Percentiles rank a stretch among this genome's conserved stretches.
phyloP scores from a whole-genome alignment of 2,888 invertebrate species.

The Agriopis marginaria region DNA sequence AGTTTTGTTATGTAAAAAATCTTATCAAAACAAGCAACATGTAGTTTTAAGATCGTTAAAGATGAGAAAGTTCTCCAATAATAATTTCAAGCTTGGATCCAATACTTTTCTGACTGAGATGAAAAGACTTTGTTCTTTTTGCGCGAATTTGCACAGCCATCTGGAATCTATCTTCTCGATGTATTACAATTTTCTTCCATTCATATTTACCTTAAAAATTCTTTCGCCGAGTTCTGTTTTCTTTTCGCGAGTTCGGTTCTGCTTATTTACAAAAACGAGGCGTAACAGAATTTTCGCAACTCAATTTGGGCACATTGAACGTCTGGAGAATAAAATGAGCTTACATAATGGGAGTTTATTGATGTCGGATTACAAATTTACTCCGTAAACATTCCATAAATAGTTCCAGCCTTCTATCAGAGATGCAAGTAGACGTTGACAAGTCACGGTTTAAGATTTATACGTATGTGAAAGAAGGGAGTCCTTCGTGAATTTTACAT shows the following conservation, averaged over 20 bases:
- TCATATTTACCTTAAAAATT: slow-evolving; percentile 65
- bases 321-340: slow-evolving; percentile 66
- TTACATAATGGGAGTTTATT: slow-evolving; percentile 47
- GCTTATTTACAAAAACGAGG: slow-evolving; percentile 68
- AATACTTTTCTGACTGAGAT: slow-evolving; percentile 57
- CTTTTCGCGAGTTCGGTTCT: slow-evolving; percentile 48
- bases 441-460: slow-evolving; percentile 41
- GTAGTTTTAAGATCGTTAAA: slow-evolving; percentile 45
- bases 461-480: slow-evolving; percentile 52
- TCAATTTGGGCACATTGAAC: slow-evolving; percentile 69
- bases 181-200: slow-evolving; percentile 65
- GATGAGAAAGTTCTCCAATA: slow-evolving; percentile 43
- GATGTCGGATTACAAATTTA: slow-evolving; percentile 38
- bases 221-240: slow-evolving; percentile 64
- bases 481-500: slow-evolving; percentile 67
- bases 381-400: slow-evolving; percentile 32
- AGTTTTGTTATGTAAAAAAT: background rate
- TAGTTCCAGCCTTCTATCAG: slow-evolving; percentile 19
- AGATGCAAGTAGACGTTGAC: slow-evolving; percentile 26
- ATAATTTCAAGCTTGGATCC: slow-evolving; percentile 55
- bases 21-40: slow-evolving; percentile 24
- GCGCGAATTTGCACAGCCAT: slow-evolving; percentile 60
- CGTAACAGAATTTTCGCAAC: slow-evolving; percentile 64
- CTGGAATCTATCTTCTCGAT: slow-evolving; percentile 65
- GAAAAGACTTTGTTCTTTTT: slow-evolving; percentile 62